Percentiles rank a stretch among this genome's conserved stretches.
These are phyloP conservation scores for Dinocampus coccinellae DNA, from an alignment of 2,888 invertebrate genomes.

Conservation along the genomic window DNA sequence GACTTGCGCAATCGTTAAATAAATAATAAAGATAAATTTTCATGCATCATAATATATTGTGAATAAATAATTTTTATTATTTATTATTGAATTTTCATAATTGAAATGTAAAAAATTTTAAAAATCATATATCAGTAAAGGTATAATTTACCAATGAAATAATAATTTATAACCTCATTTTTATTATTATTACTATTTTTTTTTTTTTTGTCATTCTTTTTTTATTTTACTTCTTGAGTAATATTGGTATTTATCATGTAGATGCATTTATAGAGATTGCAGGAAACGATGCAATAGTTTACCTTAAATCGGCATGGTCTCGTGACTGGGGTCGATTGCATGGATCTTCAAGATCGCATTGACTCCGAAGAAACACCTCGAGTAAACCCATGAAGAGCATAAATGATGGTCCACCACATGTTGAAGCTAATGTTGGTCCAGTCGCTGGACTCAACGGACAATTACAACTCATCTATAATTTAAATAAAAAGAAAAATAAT, in stretches of 20 bases:
- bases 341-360: conserved; percentile 90
- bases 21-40: background rate
- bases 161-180: too few relatives aligned
- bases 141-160: too few relatives aligned
- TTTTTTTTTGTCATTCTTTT: background rate
- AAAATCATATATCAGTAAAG: too few relatives aligned
- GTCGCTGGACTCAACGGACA: conserved; percentile 80
- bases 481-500: too few relatives aligned
- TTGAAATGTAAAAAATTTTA: too few relatives aligned
- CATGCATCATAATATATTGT: too few relatives aligned
- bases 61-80: too few relatives aligned
- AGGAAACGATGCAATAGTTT: background rate
- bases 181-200: background rate
- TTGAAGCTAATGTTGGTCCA: conserved; percentile 87
- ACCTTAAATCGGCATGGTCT: conserved; percentile 61
- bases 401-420: conserved; percentile 87
- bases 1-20: conserved; percentile 34
- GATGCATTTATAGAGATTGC: background rate
- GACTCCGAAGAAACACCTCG: conserved; percentile 87
- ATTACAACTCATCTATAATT: conserved; percentile 74
- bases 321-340: conserved; percentile 77
- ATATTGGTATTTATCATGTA: background rate
- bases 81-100: too few relatives aligned
- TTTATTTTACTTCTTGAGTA: too few relatives aligned
- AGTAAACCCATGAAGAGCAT: conserved; percentile 92